Evolutionary conservation across 1,140 invertebrate genomes (phyloP).

Genomic region (Bombus pyrosoma): DNA sequence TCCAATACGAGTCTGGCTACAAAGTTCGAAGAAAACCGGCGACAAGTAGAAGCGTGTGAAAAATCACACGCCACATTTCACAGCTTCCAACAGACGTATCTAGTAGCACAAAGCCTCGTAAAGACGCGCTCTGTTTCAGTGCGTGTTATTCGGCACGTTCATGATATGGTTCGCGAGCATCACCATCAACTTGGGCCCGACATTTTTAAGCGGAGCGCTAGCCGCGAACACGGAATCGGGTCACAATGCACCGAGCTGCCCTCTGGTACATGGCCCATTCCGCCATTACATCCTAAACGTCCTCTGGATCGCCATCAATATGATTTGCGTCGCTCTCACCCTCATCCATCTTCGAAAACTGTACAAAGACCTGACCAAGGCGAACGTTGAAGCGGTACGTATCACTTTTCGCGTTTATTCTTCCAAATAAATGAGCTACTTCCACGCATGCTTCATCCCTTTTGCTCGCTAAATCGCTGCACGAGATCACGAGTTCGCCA

Average conservation of each 20-base stretch:
- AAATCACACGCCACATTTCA: no score
- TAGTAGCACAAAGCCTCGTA: no score
- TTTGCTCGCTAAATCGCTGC: background rate
- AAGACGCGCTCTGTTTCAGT: constrained; percentile 83
- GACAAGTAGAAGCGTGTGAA: no score
- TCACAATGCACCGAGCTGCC: constrained; percentile 90
- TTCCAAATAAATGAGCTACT: background rate
- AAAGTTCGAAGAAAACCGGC: no score
- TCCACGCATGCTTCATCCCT: background rate
- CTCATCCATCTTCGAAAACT: constrained; percentile 93
- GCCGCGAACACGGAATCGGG: constrained; percentile 91
- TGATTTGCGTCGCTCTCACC: constrained; percentile 93
- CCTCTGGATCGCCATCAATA: constrained; percentile 94
- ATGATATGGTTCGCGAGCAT: constrained; percentile 97
- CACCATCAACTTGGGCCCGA: constrained; percentile 95
- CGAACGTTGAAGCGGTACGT: constrained; percentile 85
- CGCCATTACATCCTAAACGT: constrained; percentile 95
- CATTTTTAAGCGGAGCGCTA: constrained; percentile 92
- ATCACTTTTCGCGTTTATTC: background rate
- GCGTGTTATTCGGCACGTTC: constrained; percentile 94
- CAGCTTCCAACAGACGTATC: no score
- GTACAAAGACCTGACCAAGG: constrained; percentile 91
- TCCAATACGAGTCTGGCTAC: no score
- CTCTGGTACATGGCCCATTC: constrained; percentile 90
- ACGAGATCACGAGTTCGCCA: background rate